Base-by-base conservation (phyloP, 2,113 vertebrate species). In the Cryptomyrus ogoouensis region DNA sequence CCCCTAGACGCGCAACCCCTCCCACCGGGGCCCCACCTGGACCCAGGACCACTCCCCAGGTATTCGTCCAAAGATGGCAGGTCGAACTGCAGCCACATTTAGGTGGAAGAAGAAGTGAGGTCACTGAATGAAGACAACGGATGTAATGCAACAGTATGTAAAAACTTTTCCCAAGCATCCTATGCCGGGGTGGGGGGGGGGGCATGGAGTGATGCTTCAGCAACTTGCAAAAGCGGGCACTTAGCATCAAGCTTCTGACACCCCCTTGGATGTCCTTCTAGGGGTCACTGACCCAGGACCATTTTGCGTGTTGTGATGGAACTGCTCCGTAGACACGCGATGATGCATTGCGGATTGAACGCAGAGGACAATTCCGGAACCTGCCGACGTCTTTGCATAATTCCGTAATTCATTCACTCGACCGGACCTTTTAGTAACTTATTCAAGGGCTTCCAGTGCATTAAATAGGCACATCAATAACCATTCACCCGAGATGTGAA, bases 401-500 rank as follows among this genome's bases (percentile, higher is more conserved):
- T 80, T 80, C 35, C 6, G 74, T 80, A 80, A 80, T 80, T 80
- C 74, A 39, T 80, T 80, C 74, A 80, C 74, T 80, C 15, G 5
- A 15, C 31, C 35, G 74, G 83, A 24, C 83, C 35, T 84, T 84
- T 84, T 47, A 84, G 83, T 84, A 47, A 46, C 83, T 84, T 47
- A 47, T 47, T 84, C 42, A 84, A 47, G 83, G 83, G 74, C 74
- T 80, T 35, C 74, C 31, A 80, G 74, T 80, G 74, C 74, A 80
- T 80, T 80, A 80, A 80, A 80, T 80, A 70, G 74, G 74, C 74
- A 80, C 35, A 85, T 47, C 83, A 49, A 49, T 49, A 85, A 49
- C 46, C 15, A 9, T 13, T 31, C 62, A 70, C 83, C 42, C 83
- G 46, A 87, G 49, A 31, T 87, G 46, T 87, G 85, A 53, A 50